Evolutionary conservation across 1,140 invertebrate species (phyloP).

Genomic region (Uloborus diversus): DNA sequence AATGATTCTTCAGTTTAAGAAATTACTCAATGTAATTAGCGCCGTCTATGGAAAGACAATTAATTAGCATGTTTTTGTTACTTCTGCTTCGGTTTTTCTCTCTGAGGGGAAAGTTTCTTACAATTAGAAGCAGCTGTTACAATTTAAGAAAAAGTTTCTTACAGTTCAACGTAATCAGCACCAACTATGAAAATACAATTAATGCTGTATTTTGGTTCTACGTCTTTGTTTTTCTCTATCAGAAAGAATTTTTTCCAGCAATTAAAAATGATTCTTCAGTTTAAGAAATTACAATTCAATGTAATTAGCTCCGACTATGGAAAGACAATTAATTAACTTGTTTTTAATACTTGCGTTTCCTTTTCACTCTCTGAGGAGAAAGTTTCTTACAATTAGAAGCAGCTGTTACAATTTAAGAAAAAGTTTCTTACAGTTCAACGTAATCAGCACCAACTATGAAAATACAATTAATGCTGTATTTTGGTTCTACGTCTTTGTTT

Average conservation of each 20-base stretch:
- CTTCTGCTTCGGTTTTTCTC: no score
- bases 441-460: background rate
- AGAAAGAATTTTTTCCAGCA: no score
- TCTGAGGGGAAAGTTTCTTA: no score
- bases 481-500: no score
- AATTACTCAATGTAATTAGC: no score
- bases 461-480: no score
- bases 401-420: background rate
- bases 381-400: background rate
- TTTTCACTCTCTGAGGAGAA: no score
- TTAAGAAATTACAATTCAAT: no score
- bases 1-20: no score
- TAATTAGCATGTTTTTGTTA: background rate
- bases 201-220: no score
- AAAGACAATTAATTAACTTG: background rate
- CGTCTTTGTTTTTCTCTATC: no score
- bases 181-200: background rate
- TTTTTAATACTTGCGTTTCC: background rate
- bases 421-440: background rate
- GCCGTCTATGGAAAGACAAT: background rate
- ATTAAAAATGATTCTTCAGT: no score
- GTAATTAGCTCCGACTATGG: background rate
- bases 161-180: background rate
- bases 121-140: background rate
- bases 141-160: background rate